Conservation (phyloP, 2,797 vertebrate species). For the Ptychadena robeensis region DNA sequence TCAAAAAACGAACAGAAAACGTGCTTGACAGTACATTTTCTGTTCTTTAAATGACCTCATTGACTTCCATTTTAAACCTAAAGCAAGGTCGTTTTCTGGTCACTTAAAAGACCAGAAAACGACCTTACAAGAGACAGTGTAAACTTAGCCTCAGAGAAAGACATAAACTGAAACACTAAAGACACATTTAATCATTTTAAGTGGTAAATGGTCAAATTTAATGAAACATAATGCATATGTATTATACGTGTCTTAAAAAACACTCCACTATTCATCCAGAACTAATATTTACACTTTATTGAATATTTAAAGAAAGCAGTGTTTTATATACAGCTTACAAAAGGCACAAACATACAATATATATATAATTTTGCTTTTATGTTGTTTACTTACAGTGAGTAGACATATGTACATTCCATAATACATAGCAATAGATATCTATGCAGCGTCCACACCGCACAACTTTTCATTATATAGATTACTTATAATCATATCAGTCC, state of each 20-base stretch:
- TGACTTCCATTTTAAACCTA: too few relatives aligned
- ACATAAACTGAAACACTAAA: too few relatives aligned
- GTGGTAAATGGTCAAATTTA: too few relatives aligned
- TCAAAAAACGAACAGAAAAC: too few relatives aligned
- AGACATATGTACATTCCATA: background rate
- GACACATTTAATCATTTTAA: too few relatives aligned
- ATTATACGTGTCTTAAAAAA: background rate
- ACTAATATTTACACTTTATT: constrained; percentile 32
- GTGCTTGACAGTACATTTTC: too few relatives aligned
- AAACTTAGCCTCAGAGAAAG: too few relatives aligned
- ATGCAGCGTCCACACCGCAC: background rate
- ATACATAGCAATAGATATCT: background rate
- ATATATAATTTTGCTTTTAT: background rate
- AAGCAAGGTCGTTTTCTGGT: too few relatives aligned
- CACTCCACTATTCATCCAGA: background rate
- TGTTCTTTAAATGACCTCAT: too few relatives aligned
- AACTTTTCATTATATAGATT: background rate
- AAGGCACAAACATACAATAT: constrained; percentile 39
- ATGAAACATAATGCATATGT: background rate
- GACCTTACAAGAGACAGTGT: too few relatives aligned
- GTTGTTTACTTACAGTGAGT: too few relatives aligned
- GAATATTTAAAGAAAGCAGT: constrained; percentile 10
- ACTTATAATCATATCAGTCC: background rate
- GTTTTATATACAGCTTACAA: constrained; percentile 51
- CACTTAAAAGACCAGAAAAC: too few relatives aligned